These are phyloP conservation scores for Agelaius tricolor DNA, from an alignment of 2,113 vertebrate species.

Conservation along the genomic window DNA sequence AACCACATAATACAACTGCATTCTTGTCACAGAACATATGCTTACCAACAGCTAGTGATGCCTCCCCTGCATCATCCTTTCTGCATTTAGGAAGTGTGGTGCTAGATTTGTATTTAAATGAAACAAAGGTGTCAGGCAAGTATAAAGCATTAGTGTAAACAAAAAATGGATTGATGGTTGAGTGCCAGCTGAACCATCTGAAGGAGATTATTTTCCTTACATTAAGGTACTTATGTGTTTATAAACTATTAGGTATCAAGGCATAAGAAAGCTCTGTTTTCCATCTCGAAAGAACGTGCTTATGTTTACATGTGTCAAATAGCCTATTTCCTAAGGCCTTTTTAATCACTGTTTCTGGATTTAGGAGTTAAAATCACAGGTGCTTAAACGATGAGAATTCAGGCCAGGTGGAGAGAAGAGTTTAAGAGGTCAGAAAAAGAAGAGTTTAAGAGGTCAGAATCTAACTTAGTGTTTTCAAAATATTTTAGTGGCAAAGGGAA, in stretches of 20 bases:
- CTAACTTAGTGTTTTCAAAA: neutral
- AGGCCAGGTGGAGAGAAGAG: neutral
- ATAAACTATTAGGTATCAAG: neutral
- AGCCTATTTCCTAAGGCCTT: neutral
- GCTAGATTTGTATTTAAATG: neutral
- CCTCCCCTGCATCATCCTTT: neutral
- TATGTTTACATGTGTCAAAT: neutral
- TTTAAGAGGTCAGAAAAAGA: neutral
- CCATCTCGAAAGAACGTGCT: accelerated
- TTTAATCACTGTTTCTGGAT: neutral
- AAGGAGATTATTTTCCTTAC: neutral
- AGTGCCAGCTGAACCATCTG: neutral
- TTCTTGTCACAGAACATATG: neutral
- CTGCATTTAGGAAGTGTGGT: neutral
- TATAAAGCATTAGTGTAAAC: neutral
- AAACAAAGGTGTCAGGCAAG: neutral
- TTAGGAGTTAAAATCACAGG: neutral
- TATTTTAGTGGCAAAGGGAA: neutral
- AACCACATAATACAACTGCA: neutral
- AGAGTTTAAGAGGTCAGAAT: neutral
- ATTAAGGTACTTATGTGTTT: neutral
- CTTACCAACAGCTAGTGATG: neutral
- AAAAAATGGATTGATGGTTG: neutral
- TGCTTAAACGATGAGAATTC: neutral
- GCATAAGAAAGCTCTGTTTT: neutral